Evolutionary conservation across 2,797 vertebrate genomes (phyloP).

Genomic region (Poecilia velifera): DNA sequence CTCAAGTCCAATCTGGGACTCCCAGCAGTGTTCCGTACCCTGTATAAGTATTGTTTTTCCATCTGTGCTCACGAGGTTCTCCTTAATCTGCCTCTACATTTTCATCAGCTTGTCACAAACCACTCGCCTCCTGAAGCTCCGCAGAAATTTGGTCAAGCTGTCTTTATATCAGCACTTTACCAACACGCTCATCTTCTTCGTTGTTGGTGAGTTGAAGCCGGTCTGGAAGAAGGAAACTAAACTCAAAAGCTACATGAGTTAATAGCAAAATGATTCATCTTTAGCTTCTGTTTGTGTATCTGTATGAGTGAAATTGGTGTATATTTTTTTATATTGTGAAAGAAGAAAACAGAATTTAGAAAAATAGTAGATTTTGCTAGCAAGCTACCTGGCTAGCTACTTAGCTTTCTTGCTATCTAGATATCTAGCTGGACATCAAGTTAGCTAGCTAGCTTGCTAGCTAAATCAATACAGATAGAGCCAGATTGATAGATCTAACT

Average conservation of each 20-base stretch:
- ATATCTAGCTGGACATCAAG: too few species aligned
- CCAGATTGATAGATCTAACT: not conserved
- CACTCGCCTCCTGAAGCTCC: slow-evolving; percentile 92
- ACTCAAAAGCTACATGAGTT: not conserved
- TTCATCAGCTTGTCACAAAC: slow-evolving; percentile 98
- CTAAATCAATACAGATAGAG: not conserved
- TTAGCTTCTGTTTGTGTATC: not conserved
- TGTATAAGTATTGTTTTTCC: not conserved
- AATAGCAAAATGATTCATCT: not conserved
- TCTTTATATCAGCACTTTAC: slow-evolving; percentile 95
- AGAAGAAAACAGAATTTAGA: not conserved
- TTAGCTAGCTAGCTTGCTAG: not conserved
- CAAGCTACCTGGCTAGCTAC: too few species aligned
- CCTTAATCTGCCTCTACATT: slow-evolving; percentile 88
- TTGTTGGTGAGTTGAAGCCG: slow-evolving; percentile 84
- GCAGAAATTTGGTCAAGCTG: slow-evolving; percentile 93
- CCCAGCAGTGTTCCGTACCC: not conserved
- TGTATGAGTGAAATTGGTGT: not conserved
- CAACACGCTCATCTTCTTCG: slow-evolving; percentile 95
- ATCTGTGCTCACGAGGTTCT: slow-evolving; percentile 5
- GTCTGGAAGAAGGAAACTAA: not conserved
- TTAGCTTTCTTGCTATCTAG: too few species aligned
- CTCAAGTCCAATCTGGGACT: not conserved
- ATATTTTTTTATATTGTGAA: not conserved
- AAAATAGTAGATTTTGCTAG: not conserved